Conservation (phyloP, 2,888 invertebrate species). For the Nemurella pictetii region DNA sequence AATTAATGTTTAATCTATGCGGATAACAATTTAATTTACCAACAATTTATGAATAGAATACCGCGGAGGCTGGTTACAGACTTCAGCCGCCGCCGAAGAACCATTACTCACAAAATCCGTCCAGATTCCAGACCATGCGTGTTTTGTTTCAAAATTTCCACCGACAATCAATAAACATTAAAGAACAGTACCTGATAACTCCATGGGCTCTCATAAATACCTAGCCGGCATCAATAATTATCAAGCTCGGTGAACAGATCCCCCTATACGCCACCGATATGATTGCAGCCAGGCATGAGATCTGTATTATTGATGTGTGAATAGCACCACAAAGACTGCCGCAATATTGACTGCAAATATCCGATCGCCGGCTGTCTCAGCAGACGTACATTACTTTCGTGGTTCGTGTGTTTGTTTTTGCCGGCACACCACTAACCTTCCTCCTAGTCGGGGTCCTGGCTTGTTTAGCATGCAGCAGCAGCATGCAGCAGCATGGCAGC, state of each 20-base stretch:
- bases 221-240: background rate
- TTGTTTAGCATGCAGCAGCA: background rate
- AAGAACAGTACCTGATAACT: background rate
- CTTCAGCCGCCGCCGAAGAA: background rate
- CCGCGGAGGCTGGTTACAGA: background rate
- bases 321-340: background rate
- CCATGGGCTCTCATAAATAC: background rate
- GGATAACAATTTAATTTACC: no score
- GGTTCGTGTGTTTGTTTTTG: background rate
- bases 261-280: background rate
- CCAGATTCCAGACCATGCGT: background rate
- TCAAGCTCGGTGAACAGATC: background rate
- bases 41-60: background rate
- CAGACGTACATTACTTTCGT: background rate
- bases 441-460: slow-evolving; percentile 12
- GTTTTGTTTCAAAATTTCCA: background rate
- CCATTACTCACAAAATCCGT: background rate
- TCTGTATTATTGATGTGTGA: slow-evolving; percentile 22
- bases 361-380: background rate
- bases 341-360: slow-evolving; percentile 10
- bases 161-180: background rate
- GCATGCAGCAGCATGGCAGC: no score
- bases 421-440: no score
- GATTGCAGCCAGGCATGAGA: background rate
- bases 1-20: background rate